Conservation (phyloP, 2,797 vertebrate genomes). For the Meriones psammophilus region DNA sequence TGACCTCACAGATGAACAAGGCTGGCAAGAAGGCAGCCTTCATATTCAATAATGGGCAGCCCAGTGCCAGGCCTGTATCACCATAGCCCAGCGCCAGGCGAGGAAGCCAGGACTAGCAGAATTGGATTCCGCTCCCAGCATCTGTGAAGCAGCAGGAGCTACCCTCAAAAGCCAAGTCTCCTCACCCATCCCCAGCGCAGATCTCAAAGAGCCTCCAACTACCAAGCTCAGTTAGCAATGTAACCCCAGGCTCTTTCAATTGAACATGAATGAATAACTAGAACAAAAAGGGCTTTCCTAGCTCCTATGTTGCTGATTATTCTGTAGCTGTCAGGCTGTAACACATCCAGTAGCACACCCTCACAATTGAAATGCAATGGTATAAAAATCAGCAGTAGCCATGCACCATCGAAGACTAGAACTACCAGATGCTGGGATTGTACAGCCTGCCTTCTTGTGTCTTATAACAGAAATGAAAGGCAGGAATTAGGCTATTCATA, state of each 20-base stretch:
- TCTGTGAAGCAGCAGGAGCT: rapidly evolving
- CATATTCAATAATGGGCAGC: neutral
- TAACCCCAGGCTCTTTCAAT: neutral
- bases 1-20: conserved; percentile 73
- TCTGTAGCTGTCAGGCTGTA: neutral
- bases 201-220: rapidly evolving
- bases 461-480: neutral
- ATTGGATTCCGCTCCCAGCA: neutral
- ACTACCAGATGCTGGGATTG: neutral
- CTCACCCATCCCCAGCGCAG: neutral
- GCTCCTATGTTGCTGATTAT: neutral
- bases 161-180: rapidly evolving
- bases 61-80: neutral
- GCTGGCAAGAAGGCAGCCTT: neutral
- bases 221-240: neutral
- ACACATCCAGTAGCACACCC: neutral
- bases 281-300: neutral
- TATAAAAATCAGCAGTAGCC: neutral
- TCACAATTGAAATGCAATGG: neutral
- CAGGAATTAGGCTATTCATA: neutral
- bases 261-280: neutral
- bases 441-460: neutral
- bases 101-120: conserved; percentile 36
- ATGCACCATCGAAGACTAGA: neutral
- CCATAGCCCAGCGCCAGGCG: neutral